Conservation (phyloP, 2,113 vertebrate genomes). For the Cyanoliseus patagonus region DNA sequence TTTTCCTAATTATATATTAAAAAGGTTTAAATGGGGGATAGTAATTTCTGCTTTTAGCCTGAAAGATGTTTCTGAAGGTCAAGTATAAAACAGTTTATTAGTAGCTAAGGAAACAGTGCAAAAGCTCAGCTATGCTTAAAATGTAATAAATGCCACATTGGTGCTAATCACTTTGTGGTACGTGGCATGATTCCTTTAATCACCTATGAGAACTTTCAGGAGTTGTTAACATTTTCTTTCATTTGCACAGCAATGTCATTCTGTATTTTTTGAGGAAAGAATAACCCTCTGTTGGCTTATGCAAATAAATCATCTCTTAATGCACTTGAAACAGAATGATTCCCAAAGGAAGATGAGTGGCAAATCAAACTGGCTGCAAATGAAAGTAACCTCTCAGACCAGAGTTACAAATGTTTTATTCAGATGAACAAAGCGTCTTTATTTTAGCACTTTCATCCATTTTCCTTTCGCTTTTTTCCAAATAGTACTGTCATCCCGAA, state of each 20-base stretch:
- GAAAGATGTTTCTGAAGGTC: neutral
- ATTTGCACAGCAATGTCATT: conserved; percentile 36
- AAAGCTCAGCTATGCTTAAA: neutral
- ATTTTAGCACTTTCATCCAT: conserved; percentile 66
- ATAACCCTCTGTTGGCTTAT: conserved; percentile 63
- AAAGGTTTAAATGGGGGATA: neutral
- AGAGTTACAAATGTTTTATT: conserved; percentile 65
- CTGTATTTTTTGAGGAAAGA: conserved; percentile 29
- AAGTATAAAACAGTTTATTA: neutral
- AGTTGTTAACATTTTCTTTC: conserved; percentile 65
- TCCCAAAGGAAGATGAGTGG: conserved; percentile 56
- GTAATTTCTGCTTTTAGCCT: neutral
- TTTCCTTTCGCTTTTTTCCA: conserved; percentile 26
- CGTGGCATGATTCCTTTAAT: conserved; percentile 40
- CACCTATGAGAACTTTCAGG: conserved; percentile 35
- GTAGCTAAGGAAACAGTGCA: neutral
- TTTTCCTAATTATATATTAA: neutral
- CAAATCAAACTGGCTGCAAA: conserved; percentile 66
- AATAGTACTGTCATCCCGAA: conserved; percentile 61
- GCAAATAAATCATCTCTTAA: conserved; percentile 70
- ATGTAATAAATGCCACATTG: neutral
- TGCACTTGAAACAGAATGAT: conserved; percentile 56
- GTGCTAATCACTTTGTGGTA: neutral
- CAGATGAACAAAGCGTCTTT: conserved; percentile 67
- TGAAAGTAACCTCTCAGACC: conserved; percentile 57